These are phyloP conservation scores for Psococerastis gibbosa DNA, from an alignment of 2,888 invertebrate species.

Conservation along the genomic window DNA sequence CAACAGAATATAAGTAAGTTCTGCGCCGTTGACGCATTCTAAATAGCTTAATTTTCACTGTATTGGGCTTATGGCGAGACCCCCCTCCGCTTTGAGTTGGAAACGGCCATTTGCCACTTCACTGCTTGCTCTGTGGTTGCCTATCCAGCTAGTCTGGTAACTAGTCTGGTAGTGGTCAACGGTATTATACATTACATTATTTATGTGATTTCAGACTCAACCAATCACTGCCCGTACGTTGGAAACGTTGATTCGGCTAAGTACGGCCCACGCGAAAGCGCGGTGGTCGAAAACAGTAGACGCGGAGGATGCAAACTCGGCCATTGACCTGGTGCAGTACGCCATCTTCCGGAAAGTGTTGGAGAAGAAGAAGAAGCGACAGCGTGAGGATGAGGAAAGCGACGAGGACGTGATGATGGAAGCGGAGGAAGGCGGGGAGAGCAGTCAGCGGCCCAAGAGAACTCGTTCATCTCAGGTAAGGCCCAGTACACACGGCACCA, in stretches of 20 bases:
- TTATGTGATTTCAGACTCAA: slow-evolving; percentile 50
- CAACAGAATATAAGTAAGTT: too few relatives aligned
- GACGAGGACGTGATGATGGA: slow-evolving; percentile 30
- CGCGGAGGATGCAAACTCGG: slow-evolving; percentile 68
- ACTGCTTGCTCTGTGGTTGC: not conserved
- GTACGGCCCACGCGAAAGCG: slow-evolving; percentile 94
- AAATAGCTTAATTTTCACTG: too few relatives aligned
- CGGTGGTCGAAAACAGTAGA: slow-evolving; percentile 74
- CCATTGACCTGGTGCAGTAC: slow-evolving; percentile 84
- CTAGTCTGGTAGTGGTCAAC: slow-evolving; percentile 5
- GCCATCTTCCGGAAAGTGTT: slow-evolving; percentile 91
- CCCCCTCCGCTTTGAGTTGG: too few relatives aligned
- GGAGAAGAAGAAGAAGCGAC: slow-evolving; percentile 51
- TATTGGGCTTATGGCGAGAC: too few relatives aligned
- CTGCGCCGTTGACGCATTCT: too few relatives aligned
- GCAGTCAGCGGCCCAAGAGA: slow-evolving; percentile 13
- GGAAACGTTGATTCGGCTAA: slow-evolving; percentile 91
- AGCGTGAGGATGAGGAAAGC: slow-evolving; percentile 35
- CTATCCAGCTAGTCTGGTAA: too few relatives aligned
- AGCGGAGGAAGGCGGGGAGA: slow-evolving; percentile 29
- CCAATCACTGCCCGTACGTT: slow-evolving; percentile 92
- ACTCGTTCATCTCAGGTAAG: slow-evolving; percentile 1
- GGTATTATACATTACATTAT: slow-evolving; percentile 1
- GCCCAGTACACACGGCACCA: too few relatives aligned
- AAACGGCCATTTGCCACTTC: too few relatives aligned